Evolutionary conservation across 1,140 invertebrate genomes (phyloP), one percentile per base, ranked within the genome.

Genomic region (Forficula auricularia): DNA sequence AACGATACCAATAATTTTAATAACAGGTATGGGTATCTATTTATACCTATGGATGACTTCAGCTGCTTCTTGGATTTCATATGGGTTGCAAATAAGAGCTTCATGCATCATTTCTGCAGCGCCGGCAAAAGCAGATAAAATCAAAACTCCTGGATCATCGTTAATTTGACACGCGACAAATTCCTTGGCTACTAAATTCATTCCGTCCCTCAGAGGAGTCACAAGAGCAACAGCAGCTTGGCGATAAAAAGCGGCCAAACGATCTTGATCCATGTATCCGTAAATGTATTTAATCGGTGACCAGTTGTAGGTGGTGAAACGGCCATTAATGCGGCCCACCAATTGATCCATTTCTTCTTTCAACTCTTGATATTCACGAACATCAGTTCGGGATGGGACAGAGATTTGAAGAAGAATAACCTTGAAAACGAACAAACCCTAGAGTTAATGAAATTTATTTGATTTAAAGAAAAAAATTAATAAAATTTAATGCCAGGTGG

Each of bases 131-230:
- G 85, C 84, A 1, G 84, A 89, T 2, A 92, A 73, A 34, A 92
- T 83, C 3, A 92, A 59, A 0, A 92, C 86, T 6, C 87, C 87
- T 0, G 85, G 83, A 0, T 82, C 75, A 10, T 73, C 73, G 47
- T 86, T 84, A 7, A 88, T 88, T 60, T 90, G 86, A 55, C 86
- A 90, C 3, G 86, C 86, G 2, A 90, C 85, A 54, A 87, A 91
- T 59, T 92, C 87, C 60, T 92, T 91, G 3, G 86, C 86, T 0
- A 91, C 86, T 34, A 92, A 65, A 63, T 92, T 92, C 87, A 92
- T 92, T 20, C 54, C 87, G 57, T 91, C 87, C 34, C 86, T 63
- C 0, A 90, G 59, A 0, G 86, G 86, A 0, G 86, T 89, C 0
- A 91, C 85, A 13, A 90, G 58, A 14, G 80, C 83, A 0, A 92